Percentiles rank a stretch among this genome's conserved stretches.
These are phyloP conservation scores for Pelagia noctiluca DNA, from an alignment of 30 jellyfish, hydroid and myxozoan genomes.

Conservation along the genomic window DNA sequence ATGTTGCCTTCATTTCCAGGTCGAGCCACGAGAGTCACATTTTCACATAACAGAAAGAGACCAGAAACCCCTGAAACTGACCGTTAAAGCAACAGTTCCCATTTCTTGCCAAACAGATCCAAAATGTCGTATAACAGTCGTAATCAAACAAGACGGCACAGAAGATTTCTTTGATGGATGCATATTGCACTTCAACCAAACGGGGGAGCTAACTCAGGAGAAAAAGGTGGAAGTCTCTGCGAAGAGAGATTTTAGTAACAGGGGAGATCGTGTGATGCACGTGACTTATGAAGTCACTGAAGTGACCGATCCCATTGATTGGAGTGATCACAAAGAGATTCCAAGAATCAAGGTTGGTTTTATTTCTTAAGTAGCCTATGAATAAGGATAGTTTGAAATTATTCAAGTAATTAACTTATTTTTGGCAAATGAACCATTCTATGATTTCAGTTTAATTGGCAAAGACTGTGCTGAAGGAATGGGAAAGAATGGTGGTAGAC, in stretches of 20 bases:
- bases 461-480: too few relatives aligned
- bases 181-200: constrained; percentile 72
- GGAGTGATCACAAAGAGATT: constrained; percentile 78
- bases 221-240: constrained; percentile 84
- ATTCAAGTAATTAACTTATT: too few relatives aligned
- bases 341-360: constrained; percentile 92
- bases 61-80: constrained; percentile 70
- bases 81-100: constrained; percentile 79
- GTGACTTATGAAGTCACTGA: constrained; percentile 70
- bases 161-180: constrained; percentile 79
- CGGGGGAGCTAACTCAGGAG: constrained; percentile 72
- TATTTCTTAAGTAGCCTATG: too few relatives aligned
- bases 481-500: too few relatives aligned
- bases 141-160: constrained; percentile 77
- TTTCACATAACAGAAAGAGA: constrained; percentile 78
- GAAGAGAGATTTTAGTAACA: constrained; percentile 86
- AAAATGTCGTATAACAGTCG: constrained; percentile 75
- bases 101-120: constrained; percentile 66
- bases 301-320: constrained; percentile 89
- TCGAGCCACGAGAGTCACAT: constrained; percentile 48
- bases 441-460: too few relatives aligned
- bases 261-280: constrained; percentile 86
- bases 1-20: constrained; percentile 35
- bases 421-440: too few relatives aligned
- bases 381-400: too few relatives aligned